These are phyloP conservation scores for Fregata magnificens DNA, from an alignment of 2,113 vertebrate genomes.

Conservation along the genomic window DNA sequence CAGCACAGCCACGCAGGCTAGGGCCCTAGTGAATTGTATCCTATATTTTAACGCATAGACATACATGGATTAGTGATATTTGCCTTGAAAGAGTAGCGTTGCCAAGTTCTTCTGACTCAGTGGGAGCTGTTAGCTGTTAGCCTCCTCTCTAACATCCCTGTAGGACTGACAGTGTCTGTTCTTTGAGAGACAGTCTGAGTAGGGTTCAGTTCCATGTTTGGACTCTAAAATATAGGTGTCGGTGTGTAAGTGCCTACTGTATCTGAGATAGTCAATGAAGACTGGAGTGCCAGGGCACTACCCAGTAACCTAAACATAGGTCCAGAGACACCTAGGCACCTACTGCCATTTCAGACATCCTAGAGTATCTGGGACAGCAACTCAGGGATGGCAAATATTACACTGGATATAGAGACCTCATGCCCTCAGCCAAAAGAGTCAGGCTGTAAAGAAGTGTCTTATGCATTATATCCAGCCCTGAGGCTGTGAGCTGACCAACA, in stretches of 20 bases:
- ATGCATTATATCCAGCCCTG: rapidly evolving
- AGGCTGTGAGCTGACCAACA: neutral
- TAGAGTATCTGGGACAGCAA: neutral
- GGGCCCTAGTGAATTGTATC: neutral
- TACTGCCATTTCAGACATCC: neutral
- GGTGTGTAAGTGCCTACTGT: neutral
- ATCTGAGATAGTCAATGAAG: neutral
- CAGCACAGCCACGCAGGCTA: neutral
- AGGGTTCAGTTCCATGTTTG: neutral
- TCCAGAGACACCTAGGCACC: neutral
- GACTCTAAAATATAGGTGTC: neutral
- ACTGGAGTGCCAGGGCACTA: neutral
- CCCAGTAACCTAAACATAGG: neutral
- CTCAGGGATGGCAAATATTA: neutral
- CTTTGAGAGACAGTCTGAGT: neutral
- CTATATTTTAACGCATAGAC: neutral
- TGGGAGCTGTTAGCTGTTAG: neutral
- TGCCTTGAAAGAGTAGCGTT: neutral
- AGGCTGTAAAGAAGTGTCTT: neutral
- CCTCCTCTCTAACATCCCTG: neutral
- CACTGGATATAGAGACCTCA: neutral
- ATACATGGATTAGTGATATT: neutral
- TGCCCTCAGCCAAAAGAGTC: neutral
- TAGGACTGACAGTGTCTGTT: neutral
- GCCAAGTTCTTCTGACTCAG: neutral